Evolutionary conservation across 2,888 invertebrate species (phyloP).

Genomic region (Pristionchus japonicus): DNA sequence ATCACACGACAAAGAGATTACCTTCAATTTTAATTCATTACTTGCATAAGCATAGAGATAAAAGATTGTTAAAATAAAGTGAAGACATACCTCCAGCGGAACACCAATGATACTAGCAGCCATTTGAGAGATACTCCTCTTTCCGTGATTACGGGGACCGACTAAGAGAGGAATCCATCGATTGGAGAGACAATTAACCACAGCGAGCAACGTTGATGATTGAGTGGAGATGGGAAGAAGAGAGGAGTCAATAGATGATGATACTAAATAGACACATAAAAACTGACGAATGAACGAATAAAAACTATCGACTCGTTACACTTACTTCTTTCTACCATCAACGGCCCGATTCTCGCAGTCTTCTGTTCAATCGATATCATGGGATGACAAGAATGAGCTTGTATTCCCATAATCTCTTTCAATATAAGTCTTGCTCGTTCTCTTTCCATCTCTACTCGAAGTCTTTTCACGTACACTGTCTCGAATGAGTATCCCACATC

Average conservation of each 20-base stretch:
- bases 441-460: constrained; percentile 87
- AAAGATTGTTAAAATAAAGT: neutral
- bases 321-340: constrained; percentile 14
- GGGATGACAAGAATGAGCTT: constrained; percentile 48
- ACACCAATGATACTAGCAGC: neutral
- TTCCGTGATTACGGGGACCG: constrained; percentile 74
- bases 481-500: constrained; percentile 80
- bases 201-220: constrained; percentile 82
- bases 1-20: constrained; percentile 84
- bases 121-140: constrained; percentile 50
- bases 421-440: constrained; percentile 76
- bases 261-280: neutral
- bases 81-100: neutral
- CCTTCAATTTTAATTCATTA: neutral
- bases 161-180: constrained; percentile 93
- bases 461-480: constrained; percentile 88
- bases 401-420: constrained; percentile 50
- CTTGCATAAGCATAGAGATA: neutral
- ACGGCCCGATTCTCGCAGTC: constrained; percentile 19
- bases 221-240: constrained; percentile 75
- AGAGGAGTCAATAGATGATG: neutral
- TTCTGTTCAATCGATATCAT: constrained; percentile 49
- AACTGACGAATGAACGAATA: neutral
- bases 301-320: too few species aligned
- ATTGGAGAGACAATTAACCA: constrained; percentile 89